Percentiles rank a stretch among this genome's conserved stretches.
phyloP scores from a whole-genome alignment of 2,113 vertebrate species.

The Nestor notabilis region DNA sequence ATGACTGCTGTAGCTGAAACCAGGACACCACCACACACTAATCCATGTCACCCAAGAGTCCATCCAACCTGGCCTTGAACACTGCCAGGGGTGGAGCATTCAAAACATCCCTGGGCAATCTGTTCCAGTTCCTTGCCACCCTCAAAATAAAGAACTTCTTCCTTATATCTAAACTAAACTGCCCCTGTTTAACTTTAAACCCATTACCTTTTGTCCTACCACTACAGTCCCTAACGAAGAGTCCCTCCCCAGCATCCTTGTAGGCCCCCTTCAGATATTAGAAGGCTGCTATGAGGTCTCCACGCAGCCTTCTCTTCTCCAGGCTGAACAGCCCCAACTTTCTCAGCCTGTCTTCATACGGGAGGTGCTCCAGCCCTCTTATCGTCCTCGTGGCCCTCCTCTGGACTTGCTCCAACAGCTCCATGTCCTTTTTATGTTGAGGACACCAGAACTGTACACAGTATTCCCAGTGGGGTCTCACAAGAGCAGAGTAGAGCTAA shows the following conservation, averaged over 20 bases:
- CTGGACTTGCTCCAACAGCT: background rate
- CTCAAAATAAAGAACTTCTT: background rate
- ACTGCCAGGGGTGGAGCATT: background rate
- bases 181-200: background rate
- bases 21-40: background rate
- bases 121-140: background rate
- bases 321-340: background rate
- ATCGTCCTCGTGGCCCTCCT: background rate
- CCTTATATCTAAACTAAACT: background rate
- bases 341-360: background rate
- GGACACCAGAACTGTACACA: background rate
- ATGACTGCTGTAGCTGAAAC: too few species aligned
- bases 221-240: background rate
- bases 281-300: background rate
- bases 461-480: background rate
- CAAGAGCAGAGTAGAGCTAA: background rate
- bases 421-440: background rate
- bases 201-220: background rate
- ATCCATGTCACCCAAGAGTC: background rate
- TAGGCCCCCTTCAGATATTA: background rate
- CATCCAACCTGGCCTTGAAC: background rate
- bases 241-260: background rate
- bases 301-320: background rate
- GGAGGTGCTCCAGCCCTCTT: background rate
- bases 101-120: background rate